A percentile compares a stretch with the other conserved stretches of the same genome.
These are phyloP conservation scores for Ophiothrix spiculata DNA, from an alignment of 35 echinoderm and acorn worm species.

Conservation along the genomic window DNA sequence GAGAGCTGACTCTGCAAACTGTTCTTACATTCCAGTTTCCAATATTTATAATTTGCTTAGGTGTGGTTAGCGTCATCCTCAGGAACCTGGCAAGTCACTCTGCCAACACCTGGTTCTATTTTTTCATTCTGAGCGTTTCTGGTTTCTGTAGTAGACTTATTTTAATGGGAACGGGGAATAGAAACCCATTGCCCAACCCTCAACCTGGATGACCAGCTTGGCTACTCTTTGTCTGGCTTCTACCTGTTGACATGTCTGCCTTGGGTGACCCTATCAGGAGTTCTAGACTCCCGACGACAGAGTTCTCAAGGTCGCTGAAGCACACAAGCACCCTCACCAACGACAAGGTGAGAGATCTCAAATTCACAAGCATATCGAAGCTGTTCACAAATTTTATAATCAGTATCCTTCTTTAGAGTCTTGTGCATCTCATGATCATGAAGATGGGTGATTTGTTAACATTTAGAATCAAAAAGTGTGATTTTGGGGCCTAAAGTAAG, in stretches of 20 bases:
- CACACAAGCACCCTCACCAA: slow-evolving; percentile 53
- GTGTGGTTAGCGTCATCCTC: no score
- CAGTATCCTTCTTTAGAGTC: no score
- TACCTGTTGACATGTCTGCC: slow-evolving; percentile 47
- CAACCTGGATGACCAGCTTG: slow-evolving; percentile 36
- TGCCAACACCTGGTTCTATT: slow-evolving; percentile 21
- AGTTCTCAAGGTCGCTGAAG: slow-evolving; percentile 46
- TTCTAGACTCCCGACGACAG: slow-evolving; percentile 40
- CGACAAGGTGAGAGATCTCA: slow-evolving; percentile 44
- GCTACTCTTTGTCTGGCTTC: slow-evolving; percentile 38
- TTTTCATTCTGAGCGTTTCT: slow-evolving; percentile 20
- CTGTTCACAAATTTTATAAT: no score
- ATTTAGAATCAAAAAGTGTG: no score
- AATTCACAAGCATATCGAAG: no score
- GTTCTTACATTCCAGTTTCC: no score
- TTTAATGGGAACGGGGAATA: slow-evolving; percentile 35
- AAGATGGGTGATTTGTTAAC: no score
- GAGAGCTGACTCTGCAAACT: no score
- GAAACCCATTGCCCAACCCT: slow-evolving; percentile 36
- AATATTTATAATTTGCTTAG: no score
- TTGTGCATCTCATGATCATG: no score
- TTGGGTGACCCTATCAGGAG: slow-evolving; percentile 56
- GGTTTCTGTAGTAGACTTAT: slow-evolving; percentile 31
- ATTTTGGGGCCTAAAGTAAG: no score
- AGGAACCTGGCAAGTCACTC: no score